A percentile compares a stretch with the other conserved stretches of the same genome.
Evolutionary conservation across 2,113 vertebrate species (phyloP).

Genomic region (Cichladusa arquata): DNA sequence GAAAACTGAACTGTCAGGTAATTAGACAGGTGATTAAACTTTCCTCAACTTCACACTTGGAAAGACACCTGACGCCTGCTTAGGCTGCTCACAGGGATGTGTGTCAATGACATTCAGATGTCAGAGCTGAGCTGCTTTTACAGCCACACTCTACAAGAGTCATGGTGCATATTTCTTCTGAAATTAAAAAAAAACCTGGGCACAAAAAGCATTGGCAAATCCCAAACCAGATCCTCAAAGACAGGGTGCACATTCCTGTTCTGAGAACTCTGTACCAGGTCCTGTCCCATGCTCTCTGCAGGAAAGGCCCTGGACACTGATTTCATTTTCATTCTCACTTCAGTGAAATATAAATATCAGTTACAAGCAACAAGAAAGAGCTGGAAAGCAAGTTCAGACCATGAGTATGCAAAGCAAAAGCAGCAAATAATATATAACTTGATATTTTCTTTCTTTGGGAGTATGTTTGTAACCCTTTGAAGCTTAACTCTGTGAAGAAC

Average conservation of each 20-base stretch:
- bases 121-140: neutral
- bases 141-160: neutral
- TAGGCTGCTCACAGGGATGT: neutral
- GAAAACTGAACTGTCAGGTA: constrained; percentile 21
- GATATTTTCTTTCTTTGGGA: neutral
- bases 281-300: neutral
- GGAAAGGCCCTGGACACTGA: neutral
- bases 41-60: constrained; percentile 19
- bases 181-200: neutral
- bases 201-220: neutral
- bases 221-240: neutral
- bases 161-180: neutral
- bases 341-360: neutral
- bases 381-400: neutral
- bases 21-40: constrained; percentile 48
- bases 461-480: neutral
- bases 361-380: neutral
- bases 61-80: neutral
- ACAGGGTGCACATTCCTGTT: neutral
- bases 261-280: neutral
- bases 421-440: neutral
- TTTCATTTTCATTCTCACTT: neutral
- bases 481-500: neutral
- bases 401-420: neutral
- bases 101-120: neutral